Conservation (phyloP, 2,113 vertebrate species). For the Gorsachius goisagi region DNA sequence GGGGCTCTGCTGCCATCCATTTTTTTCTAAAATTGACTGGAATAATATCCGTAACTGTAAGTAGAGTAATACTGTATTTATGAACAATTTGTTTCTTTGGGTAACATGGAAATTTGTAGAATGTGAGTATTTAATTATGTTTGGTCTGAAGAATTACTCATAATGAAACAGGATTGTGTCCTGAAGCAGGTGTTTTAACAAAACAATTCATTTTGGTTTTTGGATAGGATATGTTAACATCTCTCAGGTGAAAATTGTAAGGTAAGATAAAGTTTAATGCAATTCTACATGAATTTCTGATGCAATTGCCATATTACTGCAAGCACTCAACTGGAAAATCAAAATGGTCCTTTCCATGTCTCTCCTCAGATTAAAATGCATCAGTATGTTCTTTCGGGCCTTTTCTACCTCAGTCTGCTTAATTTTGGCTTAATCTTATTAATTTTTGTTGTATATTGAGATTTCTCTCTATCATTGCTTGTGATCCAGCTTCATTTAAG, state of each 20-base stretch:
- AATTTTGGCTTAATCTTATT: background rate
- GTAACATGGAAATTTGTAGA: background rate
- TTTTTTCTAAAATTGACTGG: conserved; percentile 91
- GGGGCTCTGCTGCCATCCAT: conserved; percentile 90
- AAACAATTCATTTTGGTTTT: background rate
- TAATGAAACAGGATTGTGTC: background rate
- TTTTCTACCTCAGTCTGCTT: background rate
- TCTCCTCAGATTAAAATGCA: background rate
- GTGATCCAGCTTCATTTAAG: background rate
- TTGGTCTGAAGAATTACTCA: background rate
- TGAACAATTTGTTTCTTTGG: background rate
- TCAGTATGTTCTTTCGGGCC: background rate
- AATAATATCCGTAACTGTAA: conserved; percentile 86
- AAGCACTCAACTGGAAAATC: background rate
- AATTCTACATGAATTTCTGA: background rate
- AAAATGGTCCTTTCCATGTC: background rate
- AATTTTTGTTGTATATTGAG: background rate
- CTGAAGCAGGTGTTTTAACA: background rate
- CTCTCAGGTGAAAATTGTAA: background rate
- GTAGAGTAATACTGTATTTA: conserved; percentile 34
- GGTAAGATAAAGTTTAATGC: background rate
- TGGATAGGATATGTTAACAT: background rate
- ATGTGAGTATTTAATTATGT: background rate
- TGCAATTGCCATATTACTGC: background rate
- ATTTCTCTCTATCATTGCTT: background rate